phyloP scores from a whole-genome alignment of 2,888 invertebrate genomes.

The Drosophila percnosoma region DNA sequence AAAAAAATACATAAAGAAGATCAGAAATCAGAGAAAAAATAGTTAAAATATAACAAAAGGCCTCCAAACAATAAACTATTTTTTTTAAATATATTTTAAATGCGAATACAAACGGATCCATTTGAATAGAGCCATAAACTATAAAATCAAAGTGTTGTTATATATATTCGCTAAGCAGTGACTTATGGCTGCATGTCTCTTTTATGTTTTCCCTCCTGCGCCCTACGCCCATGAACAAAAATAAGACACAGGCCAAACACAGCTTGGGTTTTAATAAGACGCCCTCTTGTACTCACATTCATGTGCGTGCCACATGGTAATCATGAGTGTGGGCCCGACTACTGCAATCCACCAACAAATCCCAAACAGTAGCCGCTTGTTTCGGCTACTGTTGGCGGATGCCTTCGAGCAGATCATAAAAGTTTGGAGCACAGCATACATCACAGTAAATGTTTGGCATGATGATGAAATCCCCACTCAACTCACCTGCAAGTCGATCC shows the following conservation, averaged over 20 bases:
- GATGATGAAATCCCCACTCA: conserved; percentile 41
- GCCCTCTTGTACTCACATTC: conserved; percentile 8
- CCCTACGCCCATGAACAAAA: conserved; percentile 1
- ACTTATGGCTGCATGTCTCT: neutral
- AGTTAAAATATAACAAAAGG: neutral
- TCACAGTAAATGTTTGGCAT: conserved; percentile 2
- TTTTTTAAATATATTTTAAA: no score
- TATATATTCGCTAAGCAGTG: neutral
- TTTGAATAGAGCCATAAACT: neutral
- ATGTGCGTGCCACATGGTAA: conserved; percentile 68
- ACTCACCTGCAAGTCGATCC: conserved; percentile 92
- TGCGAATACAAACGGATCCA: no score
- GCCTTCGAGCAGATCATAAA: conserved; percentile 24
- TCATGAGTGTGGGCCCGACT: conserved; percentile 31
- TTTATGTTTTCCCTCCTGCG: neutral
- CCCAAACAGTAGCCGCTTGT: conserved; percentile 54
- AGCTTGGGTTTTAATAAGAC: conserved; percentile 56
- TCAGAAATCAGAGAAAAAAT: no score
- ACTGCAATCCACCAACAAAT: conserved; percentile 1
- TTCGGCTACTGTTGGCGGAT: conserved; percentile 57
- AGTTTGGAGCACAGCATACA: conserved; percentile 4
- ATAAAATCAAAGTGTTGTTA: neutral
- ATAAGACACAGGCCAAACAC: conserved; percentile 5
- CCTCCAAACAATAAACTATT: neutral
- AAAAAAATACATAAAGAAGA: no score